Evolutionary conservation across 1,140 invertebrate species (phyloP).

Genomic region (Eubasilissa regina): DNA sequence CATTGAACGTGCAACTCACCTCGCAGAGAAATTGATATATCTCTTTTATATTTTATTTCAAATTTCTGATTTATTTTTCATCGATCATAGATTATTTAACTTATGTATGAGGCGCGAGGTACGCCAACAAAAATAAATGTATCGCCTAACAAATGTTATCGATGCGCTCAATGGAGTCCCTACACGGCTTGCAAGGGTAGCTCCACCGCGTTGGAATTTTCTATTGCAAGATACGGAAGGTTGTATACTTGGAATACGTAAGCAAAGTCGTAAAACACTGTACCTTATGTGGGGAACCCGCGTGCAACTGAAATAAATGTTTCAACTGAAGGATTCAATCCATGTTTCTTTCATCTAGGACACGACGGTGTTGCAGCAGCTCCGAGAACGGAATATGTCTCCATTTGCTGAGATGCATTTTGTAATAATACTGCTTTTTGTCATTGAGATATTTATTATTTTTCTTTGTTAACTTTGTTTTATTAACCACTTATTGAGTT

Average conservation of each 20-base stretch:
- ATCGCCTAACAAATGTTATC: slow-evolving; percentile 23
- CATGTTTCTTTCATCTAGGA: too few species aligned
- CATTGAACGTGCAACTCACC: too few species aligned
- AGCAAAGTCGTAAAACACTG: not conserved
- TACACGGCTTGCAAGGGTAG: slow-evolving; percentile 7
- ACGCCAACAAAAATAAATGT: slow-evolving; percentile 15
- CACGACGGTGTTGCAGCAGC: too few species aligned
- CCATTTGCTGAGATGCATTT: too few species aligned
- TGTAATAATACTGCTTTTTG: too few species aligned
- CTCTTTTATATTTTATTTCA: too few species aligned
- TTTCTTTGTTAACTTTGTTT: too few species aligned
- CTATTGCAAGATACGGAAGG: slow-evolving; percentile 27
- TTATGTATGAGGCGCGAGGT: not conserved
- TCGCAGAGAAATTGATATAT: too few species aligned
- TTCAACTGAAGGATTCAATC: not conserved
- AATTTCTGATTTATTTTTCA: not conserved
- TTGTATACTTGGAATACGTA: slow-evolving; percentile 16
- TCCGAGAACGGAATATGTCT: too few species aligned
- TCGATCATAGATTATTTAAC: not conserved
- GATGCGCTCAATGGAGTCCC: slow-evolving; percentile 15
- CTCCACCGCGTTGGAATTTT: slow-evolving; percentile 15
- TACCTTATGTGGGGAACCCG: slow-evolving; percentile 5
- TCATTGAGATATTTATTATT: too few species aligned
- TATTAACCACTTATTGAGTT: too few species aligned
- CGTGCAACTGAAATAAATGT: not conserved